phyloP scores from a whole-genome alignment of 2,888 invertebrate species.

The Oeneis ivallda region DNA sequence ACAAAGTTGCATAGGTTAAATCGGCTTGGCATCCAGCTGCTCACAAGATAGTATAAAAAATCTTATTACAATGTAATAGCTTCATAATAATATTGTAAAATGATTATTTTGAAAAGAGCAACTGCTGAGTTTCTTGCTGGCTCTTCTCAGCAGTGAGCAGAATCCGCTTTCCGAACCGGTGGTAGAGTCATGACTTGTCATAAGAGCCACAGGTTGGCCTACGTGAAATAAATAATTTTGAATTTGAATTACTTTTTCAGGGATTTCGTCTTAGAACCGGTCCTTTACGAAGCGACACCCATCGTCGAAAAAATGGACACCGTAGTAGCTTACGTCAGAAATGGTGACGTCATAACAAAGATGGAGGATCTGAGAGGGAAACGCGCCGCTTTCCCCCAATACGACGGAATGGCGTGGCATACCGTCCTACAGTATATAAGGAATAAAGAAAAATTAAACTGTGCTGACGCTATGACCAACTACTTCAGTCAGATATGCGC shows the following conservation, averaged over 20 bases:
- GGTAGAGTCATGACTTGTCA: too few species aligned
- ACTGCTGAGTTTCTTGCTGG: too few species aligned
- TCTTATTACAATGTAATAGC: too few species aligned
- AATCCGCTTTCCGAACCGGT: too few species aligned
- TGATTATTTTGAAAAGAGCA: too few species aligned
- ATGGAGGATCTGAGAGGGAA: slow-evolving; percentile 86
- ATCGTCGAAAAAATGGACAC: slow-evolving; percentile 82
- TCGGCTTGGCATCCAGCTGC: too few species aligned
- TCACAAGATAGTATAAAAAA: too few species aligned
- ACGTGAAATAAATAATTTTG: too few species aligned
- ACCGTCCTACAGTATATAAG: slow-evolving; percentile 76
- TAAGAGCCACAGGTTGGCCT: too few species aligned
- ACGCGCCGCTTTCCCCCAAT: slow-evolving; percentile 90
- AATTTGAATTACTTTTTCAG: slow-evolving; percentile 84
- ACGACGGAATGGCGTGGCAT: slow-evolving; percentile 87
- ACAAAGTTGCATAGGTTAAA: too few species aligned
- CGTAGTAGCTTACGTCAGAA: slow-evolving; percentile 86
- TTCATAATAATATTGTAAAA: too few species aligned
- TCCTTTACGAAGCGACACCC: slow-evolving; percentile 83
- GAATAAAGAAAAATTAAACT: slow-evolving; percentile 63
- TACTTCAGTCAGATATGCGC: slow-evolving; percentile 88
- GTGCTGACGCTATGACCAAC: slow-evolving; percentile 56
- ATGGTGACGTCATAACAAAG: slow-evolving; percentile 75
- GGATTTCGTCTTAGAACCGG: slow-evolving; percentile 77
- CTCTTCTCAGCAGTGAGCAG: too few species aligned